Conservation (phyloP, 2,888 invertebrate genomes). For the Belgica antarctica region DNA sequence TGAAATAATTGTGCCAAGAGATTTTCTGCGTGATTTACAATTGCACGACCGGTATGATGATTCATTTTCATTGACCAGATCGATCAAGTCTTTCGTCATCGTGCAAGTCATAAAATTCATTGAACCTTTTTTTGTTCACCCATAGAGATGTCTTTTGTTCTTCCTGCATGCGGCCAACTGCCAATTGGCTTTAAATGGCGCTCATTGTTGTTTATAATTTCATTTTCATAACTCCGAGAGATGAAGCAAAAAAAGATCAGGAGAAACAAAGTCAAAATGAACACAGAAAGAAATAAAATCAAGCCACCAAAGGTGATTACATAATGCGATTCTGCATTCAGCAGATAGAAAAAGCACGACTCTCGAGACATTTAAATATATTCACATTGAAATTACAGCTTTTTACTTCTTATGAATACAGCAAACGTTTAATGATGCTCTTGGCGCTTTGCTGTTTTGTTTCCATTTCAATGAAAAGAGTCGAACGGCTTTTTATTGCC, state of each 20-base stretch:
- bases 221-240: background rate
- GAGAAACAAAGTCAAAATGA: background rate
- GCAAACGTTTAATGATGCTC: no score
- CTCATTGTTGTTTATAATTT: slow-evolving; percentile 8
- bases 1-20: no score
- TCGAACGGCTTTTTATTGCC: no score
- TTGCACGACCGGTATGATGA: no score
- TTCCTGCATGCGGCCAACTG: no score
- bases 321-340: background rate
- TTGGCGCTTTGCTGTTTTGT: no score
- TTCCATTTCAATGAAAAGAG: no score
- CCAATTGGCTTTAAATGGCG: slow-evolving; percentile 2
- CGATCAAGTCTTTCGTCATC: background rate
- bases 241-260: background rate
- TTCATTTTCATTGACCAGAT: no score
- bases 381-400: no score
- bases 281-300: background rate
- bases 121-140: background rate
- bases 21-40: no score
- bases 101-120: background rate
- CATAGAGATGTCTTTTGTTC: no score
- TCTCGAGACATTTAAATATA: background rate
- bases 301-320: background rate
- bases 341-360: background rate
- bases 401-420: no score